A percentile compares a stretch with the other conserved stretches of the same genome.
Evolutionary conservation across 1,140 invertebrate species (phyloP).

Genomic region (Drosophila serrata): DNA sequence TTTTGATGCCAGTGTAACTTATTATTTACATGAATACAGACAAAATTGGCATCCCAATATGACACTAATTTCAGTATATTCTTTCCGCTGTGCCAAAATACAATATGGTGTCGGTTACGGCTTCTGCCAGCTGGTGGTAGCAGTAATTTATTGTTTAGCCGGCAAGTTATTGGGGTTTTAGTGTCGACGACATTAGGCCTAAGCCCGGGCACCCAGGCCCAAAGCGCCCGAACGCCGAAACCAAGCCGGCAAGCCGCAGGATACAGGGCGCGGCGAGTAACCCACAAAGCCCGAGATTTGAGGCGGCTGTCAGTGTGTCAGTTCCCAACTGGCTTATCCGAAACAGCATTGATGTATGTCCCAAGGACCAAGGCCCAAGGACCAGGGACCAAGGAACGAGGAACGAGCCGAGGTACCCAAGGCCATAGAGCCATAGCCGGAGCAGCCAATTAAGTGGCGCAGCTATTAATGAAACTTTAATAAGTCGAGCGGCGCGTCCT

Average conservation of each 20-base stretch:
- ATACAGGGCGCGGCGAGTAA: slow-evolving; percentile 26
- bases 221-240: slow-evolving; percentile 11
- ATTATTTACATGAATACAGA: neutral
- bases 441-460: slow-evolving; percentile 63
- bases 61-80: slow-evolving; percentile 1
- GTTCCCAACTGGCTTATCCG: slow-evolving; percentile 64
- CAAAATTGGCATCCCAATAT: slow-evolving; percentile 13
- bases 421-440: slow-evolving; percentile 17
- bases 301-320: slow-evolving; percentile 64
- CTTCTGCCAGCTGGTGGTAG: slow-evolving; percentile 26
- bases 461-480: slow-evolving; percentile 71
- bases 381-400: slow-evolving; percentile 6
- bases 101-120: slow-evolving; percentile 55
- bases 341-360: slow-evolving; percentile 63
- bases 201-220: slow-evolving; percentile 53
- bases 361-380: slow-evolving; percentile 18
- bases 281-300: slow-evolving; percentile 52
- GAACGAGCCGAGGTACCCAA: slow-evolving; percentile 13
- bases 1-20: neutral
- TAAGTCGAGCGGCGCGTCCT: slow-evolving; percentile 53
- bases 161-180: slow-evolving; percentile 75
- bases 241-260: slow-evolving; percentile 34
- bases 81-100: slow-evolving; percentile 20
- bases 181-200: slow-evolving; percentile 72
- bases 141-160: slow-evolving; percentile 72